Base-by-base conservation (phyloP, 2,113 vertebrate species). In the Mesembrinibis cayennensis region DNA sequence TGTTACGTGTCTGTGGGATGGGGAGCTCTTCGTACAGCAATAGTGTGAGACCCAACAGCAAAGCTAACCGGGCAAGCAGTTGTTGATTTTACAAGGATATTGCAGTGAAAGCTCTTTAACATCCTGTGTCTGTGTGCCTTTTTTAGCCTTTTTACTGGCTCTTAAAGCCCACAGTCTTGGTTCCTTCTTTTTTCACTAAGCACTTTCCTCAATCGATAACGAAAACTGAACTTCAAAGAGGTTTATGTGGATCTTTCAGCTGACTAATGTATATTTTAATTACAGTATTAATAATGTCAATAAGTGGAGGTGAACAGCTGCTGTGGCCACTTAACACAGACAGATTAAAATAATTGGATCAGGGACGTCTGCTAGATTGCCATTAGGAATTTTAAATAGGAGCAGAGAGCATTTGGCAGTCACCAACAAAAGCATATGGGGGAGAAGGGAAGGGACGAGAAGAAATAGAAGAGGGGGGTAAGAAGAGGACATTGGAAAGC, bases 341-440 rank as follows among this genome's bases (percentile, higher is more conserved):
- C 56, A 56, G 82, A 81, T 65, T 95, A 85, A 95, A 92, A 91
- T 91, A 96, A 90, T 93, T 95, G 58, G 17, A 65, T 77, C 27
- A 17, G 26, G 20, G 36, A 47, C 5, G 29, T 52, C 90, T 89
- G 47, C 77, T 90, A 81, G 50, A 45, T 90, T 87, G 50, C 58
- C 47, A 81, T 85, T 67, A 82, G 73, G 92, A 77, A 0, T 26
- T 73, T 80, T 80, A 86, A 88, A 88, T 56, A 78, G 89, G 91
- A 95, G 38, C 74, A 88, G 67, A 63, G 62, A 58, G 26, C 10
- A 9, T n/a, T 85, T 86, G 74, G 42, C 66, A 61, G 34, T 77
- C 80, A 72, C 32, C 34, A 77, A 20, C 78, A 77, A 59, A 79
- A 84, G 70, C 53, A 16, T 88, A 6, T 30, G 20, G 44, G 27